A percentile compares a stretch with the other conserved stretches of the same genome.
phyloP scores from a whole-genome alignment of 2,113 vertebrate genomes.

The Equus przewalskii region DNA sequence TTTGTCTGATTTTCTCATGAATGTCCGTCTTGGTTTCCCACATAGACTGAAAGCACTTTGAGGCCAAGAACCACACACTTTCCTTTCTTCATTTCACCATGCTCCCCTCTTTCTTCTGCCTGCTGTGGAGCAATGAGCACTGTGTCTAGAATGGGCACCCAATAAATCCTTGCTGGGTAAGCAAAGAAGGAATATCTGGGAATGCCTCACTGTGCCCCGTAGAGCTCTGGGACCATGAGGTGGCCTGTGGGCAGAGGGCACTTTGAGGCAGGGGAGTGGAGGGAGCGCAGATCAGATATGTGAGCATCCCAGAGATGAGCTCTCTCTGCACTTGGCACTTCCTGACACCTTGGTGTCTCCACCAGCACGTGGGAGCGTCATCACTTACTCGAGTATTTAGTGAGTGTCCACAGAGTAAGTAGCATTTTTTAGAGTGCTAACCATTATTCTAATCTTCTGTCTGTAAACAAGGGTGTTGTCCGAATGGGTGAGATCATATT shows the following conservation, averaged over 20 bases:
- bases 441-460: background rate
- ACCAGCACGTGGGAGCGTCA: background rate
- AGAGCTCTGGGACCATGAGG: background rate
- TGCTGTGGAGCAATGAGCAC: background rate
- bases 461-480: background rate
- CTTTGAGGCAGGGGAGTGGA: fast-evolving
- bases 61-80: background rate
- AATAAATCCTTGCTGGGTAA: background rate
- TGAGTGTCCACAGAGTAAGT: background rate
- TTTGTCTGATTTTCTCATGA: background rate
- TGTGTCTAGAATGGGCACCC: background rate
- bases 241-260: background rate
- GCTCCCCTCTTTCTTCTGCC: background rate
- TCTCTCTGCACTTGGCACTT: background rate
- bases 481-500: background rate
- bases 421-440: background rate
- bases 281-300: fast-evolving
- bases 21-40: background rate
- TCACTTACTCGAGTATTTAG: background rate
- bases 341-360: background rate
- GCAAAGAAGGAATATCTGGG: no score
- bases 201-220: background rate
- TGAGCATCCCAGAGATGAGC: background rate
- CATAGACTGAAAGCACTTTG: background rate
- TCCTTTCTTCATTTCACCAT: background rate